These are phyloP conservation scores for Pseudomyrmex flavicornis DNA, from an alignment of 1,140 invertebrate genomes.

Conservation along the genomic window DNA sequence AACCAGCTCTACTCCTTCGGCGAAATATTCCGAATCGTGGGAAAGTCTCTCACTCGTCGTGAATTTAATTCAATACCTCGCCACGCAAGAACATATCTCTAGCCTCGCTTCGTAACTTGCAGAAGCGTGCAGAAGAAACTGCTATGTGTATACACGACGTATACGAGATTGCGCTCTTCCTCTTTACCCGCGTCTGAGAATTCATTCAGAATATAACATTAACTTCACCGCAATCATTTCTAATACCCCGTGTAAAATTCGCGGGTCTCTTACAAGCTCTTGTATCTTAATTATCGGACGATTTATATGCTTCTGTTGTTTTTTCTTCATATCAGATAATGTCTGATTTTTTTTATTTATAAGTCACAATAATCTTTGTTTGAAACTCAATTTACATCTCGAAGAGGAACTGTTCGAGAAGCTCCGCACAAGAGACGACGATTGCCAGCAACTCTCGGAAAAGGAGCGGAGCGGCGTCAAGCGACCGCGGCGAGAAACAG, in stretches of 20 bases:
- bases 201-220: too few relatives aligned
- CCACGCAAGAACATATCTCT: background rate
- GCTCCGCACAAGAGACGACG: background rate
- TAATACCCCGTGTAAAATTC: too few relatives aligned
- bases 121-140: too few relatives aligned
- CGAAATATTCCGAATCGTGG: background rate
- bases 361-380: too few relatives aligned
- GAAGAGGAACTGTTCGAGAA: background rate
- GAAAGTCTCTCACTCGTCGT: background rate
- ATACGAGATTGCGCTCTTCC: too few relatives aligned
- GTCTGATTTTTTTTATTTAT: background rate
- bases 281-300: too few relatives aligned
- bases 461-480: background rate
- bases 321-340: too few relatives aligned
- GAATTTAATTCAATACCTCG: background rate
- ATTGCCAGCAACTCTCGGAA: slow-evolving; percentile 1
- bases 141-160: too few relatives aligned
- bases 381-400: background rate
- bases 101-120: background rate
- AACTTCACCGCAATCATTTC: too few relatives aligned
- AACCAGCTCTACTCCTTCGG: too few relatives aligned
- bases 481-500: slow-evolving; percentile 75
- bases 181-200: background rate
- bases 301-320: too few relatives aligned
- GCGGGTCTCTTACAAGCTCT: too few relatives aligned